These are phyloP conservation scores for Erpobdella octoculata DNA, from an alignment of 2,888 invertebrate genomes.

Conservation along the genomic window DNA sequence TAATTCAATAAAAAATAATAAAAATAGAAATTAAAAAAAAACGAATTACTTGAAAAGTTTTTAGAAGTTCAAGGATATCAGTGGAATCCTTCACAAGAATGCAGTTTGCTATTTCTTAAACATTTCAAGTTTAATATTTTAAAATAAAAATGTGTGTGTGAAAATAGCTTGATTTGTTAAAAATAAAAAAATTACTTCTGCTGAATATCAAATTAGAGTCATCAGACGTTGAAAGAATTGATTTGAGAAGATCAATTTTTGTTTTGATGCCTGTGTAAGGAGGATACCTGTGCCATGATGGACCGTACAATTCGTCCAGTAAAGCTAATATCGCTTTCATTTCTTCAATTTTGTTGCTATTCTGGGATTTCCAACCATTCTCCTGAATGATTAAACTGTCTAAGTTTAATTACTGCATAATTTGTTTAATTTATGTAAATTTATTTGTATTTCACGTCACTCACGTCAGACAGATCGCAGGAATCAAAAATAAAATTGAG, in stretches of 20 bases:
- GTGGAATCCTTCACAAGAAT: too few relatives aligned
- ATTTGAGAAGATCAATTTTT: background rate
- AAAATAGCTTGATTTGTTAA: too few relatives aligned
- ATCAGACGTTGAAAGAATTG: too few relatives aligned
- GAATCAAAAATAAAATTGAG: background rate
- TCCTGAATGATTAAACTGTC: background rate
- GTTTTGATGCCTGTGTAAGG: background rate
- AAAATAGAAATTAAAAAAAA: too few relatives aligned
- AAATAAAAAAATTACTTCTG: too few relatives aligned
- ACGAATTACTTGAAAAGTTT: too few relatives aligned
- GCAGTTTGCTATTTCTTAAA: too few relatives aligned
- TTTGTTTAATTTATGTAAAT: background rate
- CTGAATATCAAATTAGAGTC: too few relatives aligned
- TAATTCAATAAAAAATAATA: too few relatives aligned
- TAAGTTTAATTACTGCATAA: background rate
- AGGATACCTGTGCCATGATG: conserved; percentile 4
- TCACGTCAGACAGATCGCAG: background rate
- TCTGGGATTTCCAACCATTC: background rate
- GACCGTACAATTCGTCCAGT: background rate
- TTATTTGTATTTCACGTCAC: background rate
- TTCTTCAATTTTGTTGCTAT: background rate
- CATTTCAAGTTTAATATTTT: too few relatives aligned
- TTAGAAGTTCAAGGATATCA: too few relatives aligned
- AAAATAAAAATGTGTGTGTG: too few relatives aligned
- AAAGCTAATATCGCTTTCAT: background rate